A percentile compares a stretch with the other conserved stretches of the same genome.
These are phyloP conservation scores for Saimiri boliviensis DNA, from an alignment of 2,113 vertebrate species.

Conservation along the genomic window DNA sequence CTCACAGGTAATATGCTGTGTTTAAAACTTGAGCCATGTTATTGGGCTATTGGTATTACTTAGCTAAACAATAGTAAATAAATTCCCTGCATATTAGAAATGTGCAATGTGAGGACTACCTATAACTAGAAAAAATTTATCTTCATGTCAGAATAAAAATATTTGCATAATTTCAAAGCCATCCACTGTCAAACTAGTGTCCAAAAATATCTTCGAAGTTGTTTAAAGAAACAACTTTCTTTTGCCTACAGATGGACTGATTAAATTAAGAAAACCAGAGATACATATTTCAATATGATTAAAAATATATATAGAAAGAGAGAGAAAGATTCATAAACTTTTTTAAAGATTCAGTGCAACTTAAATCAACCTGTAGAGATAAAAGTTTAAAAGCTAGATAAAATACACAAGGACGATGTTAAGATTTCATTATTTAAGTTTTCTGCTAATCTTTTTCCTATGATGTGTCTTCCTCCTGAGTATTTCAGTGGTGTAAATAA, in stretches of 20 bases:
- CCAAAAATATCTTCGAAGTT: conserved; percentile 23
- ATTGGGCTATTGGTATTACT: neutral
- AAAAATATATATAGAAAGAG: conserved; percentile 28
- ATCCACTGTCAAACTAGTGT: conserved; percentile 46
- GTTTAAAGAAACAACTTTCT: conserved; percentile 68
- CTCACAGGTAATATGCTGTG: neutral
- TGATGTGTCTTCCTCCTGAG: conserved; percentile 31
- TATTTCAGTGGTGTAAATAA: neutral
- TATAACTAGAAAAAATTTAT: conserved; percentile 61
- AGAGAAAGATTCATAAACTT: neutral
- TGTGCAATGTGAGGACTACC: neutral
- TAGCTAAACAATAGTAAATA: neutral
- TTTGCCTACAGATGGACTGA: conserved; percentile 76
- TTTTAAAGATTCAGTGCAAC: conserved; percentile 62
- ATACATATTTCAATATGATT: conserved; percentile 79
- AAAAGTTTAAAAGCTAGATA: conserved; percentile 17
- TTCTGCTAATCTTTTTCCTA: conserved; percentile 8
- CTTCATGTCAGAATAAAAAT: conserved; percentile 72
- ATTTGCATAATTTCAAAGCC: conserved; percentile 67
- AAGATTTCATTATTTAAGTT: conserved; percentile 57
- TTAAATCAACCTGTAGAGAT: conserved; percentile 48
- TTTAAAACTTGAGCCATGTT: neutral
- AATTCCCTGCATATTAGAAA: neutral
- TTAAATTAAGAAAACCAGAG: conserved; percentile 65
- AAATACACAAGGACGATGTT: neutral